Evolutionary conservation across 1,140 invertebrate species (phyloP), one percentile per base, ranked within the genome.

Genomic region (Diachasmimorpha longicaudata): DNA sequence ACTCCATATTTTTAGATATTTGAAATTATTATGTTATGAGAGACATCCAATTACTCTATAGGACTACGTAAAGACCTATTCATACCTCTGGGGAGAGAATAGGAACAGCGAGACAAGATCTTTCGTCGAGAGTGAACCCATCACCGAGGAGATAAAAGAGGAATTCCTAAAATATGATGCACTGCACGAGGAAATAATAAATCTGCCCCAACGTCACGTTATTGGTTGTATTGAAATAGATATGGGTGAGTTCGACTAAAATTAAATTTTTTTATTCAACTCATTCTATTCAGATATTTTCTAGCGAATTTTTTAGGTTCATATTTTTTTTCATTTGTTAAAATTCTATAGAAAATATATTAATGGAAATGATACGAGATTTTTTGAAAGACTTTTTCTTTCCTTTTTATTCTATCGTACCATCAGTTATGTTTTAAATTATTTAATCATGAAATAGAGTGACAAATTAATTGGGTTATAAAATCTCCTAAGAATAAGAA

Each of bases 111-210:
- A 93, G 78, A 90, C 96, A 13, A 90, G 93, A 84, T 82, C 88
- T 1, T 96, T 96, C 86, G 91, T 95, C 19, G 90, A 93, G 69
- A 90, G 90, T 0, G 91, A 94, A 83, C 95, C 95, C 0, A 88
- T 92, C 9, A 91, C 93, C 31, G 91, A 93, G 0, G 93, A 95
- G 81, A 94, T 95, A 79, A 91, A 92, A 75, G 92, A 94, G 78
- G 93, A 93, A 87, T 93, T 96, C 72, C 86, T 91, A 14, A 89
- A 92, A 74, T 96, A 94, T 80, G 93, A 95, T 79, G 83, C 89
- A 11, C 85, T 94, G 78, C 92, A 93, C 11, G 86, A 90, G 0
- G 90, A 93, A 82, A 92, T 96, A 21, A 82, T 91, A 11, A 87
- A 91, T 70, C 87, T 96, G 72, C 91, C 92, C 0, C 86, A 91